Base-by-base conservation (phyloP, 1,140 invertebrate genomes). In the Hypsibius dujardini region DNA sequence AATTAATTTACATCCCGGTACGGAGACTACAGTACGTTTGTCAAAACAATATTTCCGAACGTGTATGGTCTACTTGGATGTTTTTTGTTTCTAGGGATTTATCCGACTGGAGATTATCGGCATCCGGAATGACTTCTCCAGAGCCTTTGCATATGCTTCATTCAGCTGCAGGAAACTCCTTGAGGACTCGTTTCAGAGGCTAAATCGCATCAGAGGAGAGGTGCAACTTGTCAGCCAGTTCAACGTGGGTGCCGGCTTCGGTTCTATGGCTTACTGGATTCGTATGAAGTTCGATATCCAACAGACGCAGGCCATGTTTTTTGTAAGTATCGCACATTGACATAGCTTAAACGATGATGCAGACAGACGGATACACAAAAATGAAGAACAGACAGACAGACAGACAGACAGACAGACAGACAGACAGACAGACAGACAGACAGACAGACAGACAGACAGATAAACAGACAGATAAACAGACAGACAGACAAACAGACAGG, bases 141-240 rank as follows among this genome's bases (percentile, higher is more conserved):
- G 62, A 7, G 62, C 0, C 62, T 67, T 67, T 45, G 62, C 62
- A 15, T 67, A 15, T 42, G 62, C 62, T 12, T 15, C 62, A 15
- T 67, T 67, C 42, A 67, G 62, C 62, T 67, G 62, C 45, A 12
- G 62, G 12, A 67, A 67, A 42, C 42, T 67, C 62, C 42, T 67
- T 3, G 42, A 12, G 3, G 62, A 67, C 12, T 67, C 62, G 3
- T 15, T 0, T 67, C 62, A 15, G 42, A 12, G 42, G 3, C 62
- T 67, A 7, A 67, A 42, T 42, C 62, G 62, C 3, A 42, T 67
- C 42, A 12, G 62, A 7, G 62, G 62, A 12, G 62, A 67, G 42
- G 42, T 12, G 42, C 62, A 12, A 42, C 62, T 67, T 12, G 42
- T 67, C 45, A 67, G 62, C 45, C 62, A 67, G 62, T 67, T 67